Conservation (phyloP, 2,113 vertebrate species). For the Sturnus vulgaris region DNA sequence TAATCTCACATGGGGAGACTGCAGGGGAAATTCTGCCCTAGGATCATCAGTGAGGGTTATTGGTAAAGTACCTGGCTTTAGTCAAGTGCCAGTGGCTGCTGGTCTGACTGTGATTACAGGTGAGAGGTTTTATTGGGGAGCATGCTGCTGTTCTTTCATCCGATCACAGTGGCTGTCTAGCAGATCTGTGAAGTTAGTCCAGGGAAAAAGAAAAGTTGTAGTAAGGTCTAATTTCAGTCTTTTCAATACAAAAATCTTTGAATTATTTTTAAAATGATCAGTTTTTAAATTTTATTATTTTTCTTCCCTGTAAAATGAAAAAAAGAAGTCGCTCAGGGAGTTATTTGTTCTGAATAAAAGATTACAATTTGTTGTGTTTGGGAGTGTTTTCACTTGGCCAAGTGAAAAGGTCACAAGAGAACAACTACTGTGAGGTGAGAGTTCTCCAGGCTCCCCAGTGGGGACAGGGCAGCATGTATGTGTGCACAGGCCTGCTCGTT, state of each 20-base stretch:
- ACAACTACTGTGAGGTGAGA: background rate
- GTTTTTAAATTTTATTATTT: background rate
- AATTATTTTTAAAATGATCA: background rate
- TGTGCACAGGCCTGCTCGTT: fast-evolving
- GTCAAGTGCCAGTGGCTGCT: background rate
- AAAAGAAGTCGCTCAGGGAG: background rate
- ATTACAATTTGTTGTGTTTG: background rate
- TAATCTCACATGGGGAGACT: background rate
- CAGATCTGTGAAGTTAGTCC: background rate
- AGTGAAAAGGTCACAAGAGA: background rate
- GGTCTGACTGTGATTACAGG: background rate
- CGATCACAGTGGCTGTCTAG: background rate
- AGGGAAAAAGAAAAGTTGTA: background rate
- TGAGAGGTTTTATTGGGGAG: background rate
- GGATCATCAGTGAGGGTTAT: background rate
- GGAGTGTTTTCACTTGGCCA: background rate
- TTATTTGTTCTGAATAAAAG: background rate
- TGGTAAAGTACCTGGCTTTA: background rate
- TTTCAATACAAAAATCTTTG: background rate
- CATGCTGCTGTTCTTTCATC: background rate
- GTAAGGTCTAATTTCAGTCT: background rate
- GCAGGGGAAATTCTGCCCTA: background rate
- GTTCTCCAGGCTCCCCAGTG: background rate
- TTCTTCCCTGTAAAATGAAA: background rate
- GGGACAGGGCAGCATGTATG: background rate